phyloP scores from a whole-genome alignment of 2,113 vertebrate genomes.

The Stomatorhinus ivindoensis region DNA sequence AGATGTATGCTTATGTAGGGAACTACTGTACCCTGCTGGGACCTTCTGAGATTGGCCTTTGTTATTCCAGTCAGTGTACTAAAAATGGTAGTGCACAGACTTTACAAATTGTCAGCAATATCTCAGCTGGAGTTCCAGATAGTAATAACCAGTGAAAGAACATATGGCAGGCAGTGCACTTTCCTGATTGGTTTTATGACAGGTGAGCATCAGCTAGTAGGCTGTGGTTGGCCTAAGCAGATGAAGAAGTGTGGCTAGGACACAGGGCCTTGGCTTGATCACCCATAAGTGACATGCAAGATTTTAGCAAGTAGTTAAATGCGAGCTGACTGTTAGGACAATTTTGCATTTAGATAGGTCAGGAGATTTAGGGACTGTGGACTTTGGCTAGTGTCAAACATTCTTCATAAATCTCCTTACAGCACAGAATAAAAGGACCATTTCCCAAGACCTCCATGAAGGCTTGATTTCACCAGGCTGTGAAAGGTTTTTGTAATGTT shows the following conservation, averaged over 20 bases:
- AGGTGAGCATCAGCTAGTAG: not conserved
- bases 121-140: not conserved
- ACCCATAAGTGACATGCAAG: not conserved
- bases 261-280: not conserved
- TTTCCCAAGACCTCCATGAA: slow-evolving; percentile 1
- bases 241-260: not conserved
- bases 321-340: slow-evolving; percentile 1
- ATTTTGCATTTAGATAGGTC: slow-evolving; percentile 17
- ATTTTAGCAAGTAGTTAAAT: not conserved
- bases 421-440: slow-evolving; percentile 13
- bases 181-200: not conserved
- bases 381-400: slow-evolving; percentile 36
- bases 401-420: slow-evolving; percentile 21
- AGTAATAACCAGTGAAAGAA: not conserved
- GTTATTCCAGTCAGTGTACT: not conserved
- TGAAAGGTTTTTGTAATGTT: not conserved
- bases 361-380: slow-evolving; percentile 28
- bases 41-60: not conserved
- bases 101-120: not conserved
- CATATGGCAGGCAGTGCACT: not conserved
- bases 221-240: not conserved
- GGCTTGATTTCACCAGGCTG: not conserved
- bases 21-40: not conserved
- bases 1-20: not conserved
- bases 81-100: not conserved